Evolutionary conservation across 2,888 invertebrate species (phyloP).

Genomic region (Dorcus hopei): DNA sequence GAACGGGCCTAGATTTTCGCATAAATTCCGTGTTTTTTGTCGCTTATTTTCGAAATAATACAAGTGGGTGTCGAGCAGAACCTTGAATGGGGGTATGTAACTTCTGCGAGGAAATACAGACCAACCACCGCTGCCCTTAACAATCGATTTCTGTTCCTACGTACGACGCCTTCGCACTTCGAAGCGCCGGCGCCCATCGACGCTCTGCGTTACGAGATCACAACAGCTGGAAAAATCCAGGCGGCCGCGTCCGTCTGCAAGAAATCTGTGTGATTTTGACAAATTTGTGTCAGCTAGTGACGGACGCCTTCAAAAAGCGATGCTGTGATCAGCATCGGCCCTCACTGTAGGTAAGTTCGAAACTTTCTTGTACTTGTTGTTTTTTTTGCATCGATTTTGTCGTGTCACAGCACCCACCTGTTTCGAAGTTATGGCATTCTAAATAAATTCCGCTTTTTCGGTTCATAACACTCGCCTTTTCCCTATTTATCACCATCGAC

Average conservation of each 20-base stretch:
- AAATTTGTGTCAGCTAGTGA: conserved; percentile 28
- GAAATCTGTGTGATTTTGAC: conserved; percentile 23
- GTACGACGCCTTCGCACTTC: conserved; percentile 39
- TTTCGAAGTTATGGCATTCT: conserved; percentile 14
- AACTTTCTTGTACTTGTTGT: neutral
- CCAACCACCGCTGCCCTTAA: conserved; percentile 22
- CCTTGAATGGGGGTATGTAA: conserved; percentile 1
- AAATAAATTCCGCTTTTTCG: too few species aligned
- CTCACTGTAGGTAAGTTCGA: conserved; percentile 22
- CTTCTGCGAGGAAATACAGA: conserved; percentile 16
- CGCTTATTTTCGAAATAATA: neutral
- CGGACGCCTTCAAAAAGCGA: conserved; percentile 25
- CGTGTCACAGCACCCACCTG: conserved; percentile 15
- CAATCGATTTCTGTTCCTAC: conserved; percentile 44
- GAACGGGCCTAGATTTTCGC: neutral
- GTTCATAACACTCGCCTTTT: too few species aligned
- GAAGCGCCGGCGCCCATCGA: conserved; percentile 35
- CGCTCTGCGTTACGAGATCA: conserved; percentile 24
- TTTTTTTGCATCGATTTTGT: conserved; percentile 13
- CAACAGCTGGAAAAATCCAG: conserved; percentile 31
- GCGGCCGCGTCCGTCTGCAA: conserved; percentile 29
- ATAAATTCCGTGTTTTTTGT: neutral
- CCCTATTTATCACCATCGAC: neutral
- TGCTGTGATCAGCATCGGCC: conserved; percentile 34
- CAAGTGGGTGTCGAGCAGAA: conserved; percentile 1